Evolutionary conservation across 2,113 vertebrate species (phyloP).

Genomic region (Oceanodroma tethys): DNA sequence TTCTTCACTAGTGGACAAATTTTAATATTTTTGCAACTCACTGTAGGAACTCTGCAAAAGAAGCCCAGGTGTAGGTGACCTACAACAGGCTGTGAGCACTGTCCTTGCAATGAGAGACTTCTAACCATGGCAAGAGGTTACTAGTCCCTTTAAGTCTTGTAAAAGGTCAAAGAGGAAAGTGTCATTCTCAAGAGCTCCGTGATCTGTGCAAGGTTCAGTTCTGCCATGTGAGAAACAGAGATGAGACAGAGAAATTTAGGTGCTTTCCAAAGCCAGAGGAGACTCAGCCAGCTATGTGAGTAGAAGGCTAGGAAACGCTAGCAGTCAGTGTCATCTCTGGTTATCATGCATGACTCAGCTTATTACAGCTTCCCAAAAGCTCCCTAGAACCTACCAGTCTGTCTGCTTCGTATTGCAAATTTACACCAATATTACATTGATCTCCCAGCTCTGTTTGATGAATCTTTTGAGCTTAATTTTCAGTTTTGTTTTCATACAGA

Average conservation of each 20-base stretch:
- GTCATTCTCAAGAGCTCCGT: neutral
- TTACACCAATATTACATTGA: slow-evolving; percentile 28
- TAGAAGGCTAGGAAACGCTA: neutral
- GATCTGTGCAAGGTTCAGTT: neutral
- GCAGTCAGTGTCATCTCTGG: neutral
- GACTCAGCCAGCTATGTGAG: neutral
- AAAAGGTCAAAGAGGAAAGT: neutral
- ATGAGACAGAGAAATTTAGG: neutral
- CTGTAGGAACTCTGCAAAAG: neutral
- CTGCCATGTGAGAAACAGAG: neutral
- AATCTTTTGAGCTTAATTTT: slow-evolving; percentile 62
- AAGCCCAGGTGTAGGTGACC: neutral
- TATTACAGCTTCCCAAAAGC: neutral
- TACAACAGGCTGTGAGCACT: neutral
- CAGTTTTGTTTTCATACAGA: slow-evolving; percentile 75
- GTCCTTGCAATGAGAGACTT: neutral
- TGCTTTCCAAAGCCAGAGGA: slow-evolving; percentile 3
- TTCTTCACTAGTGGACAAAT: neutral
- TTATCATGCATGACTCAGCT: slow-evolving; percentile 6
- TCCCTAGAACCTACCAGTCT: slow-evolving; percentile 37
- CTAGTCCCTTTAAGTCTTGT: neutral
- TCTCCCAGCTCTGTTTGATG: slow-evolving; percentile 26
- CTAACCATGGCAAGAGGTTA: neutral
- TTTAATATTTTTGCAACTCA: neutral
- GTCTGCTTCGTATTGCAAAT: neutral